phyloP scores from a whole-genome alignment of 1,140 invertebrate genomes.

The Paralvinella palmiformis region DNA sequence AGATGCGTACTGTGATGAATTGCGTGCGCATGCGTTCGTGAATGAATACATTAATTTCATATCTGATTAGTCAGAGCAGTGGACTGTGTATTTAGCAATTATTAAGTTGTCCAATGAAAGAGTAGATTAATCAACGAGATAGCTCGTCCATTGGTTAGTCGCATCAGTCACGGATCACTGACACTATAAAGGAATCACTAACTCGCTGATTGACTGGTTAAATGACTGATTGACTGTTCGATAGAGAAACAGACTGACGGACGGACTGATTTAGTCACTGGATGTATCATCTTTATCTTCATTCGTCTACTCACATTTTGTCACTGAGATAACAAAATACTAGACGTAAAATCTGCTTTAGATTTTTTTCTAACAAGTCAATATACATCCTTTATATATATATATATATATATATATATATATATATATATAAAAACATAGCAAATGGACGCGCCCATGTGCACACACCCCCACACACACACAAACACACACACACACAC shows the following conservation, averaged over 20 bases:
- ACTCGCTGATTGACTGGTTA: too few species aligned
- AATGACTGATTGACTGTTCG: background rate
- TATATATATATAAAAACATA: slow-evolving; percentile 1
- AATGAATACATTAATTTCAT: too few species aligned
- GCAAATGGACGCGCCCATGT: background rate
- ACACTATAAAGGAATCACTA: too few species aligned
- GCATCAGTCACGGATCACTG: too few species aligned
- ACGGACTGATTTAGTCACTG: background rate
- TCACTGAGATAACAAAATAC: too few species aligned
- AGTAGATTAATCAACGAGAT: too few species aligned
- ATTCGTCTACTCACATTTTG: background rate
- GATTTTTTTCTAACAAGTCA: background rate
- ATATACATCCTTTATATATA: background rate
- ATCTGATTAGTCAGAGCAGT: too few species aligned
- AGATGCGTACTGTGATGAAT: background rate
- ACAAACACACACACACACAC: background rate
- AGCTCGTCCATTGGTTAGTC: too few species aligned
- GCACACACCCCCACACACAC: background rate
- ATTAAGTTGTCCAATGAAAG: too few species aligned
- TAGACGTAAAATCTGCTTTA: too few species aligned
- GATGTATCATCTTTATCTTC: background rate
- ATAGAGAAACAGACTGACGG: background rate
- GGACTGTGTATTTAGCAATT: too few species aligned
- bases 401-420: background rate
- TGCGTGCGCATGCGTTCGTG: background rate